Evolutionary conservation across 2,113 vertebrate species (phyloP).

Genomic region (Pollachius pollachius): DNA sequence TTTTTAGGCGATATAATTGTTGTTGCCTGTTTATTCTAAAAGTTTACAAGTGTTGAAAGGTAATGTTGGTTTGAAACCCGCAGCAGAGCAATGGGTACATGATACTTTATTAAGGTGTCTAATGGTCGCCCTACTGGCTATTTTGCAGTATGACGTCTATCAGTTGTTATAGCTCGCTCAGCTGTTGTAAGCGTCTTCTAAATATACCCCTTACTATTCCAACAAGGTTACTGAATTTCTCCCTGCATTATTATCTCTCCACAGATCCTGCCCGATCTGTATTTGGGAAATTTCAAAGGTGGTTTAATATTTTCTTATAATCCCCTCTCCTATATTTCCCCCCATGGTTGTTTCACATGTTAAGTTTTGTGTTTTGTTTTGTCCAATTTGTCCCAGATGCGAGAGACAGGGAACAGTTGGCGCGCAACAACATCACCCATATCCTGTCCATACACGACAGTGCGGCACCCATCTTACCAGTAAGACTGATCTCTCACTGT

Average conservation of each 20-base stretch:
- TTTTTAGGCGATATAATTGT: too few species aligned
- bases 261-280: slow-evolving; percentile 90
- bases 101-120: neutral
- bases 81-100: neutral
- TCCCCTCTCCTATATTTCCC: neutral
- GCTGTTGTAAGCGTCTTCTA: slow-evolving; percentile 11
- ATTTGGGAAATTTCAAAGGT: slow-evolving; percentile 97
- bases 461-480: slow-evolving; percentile 87
- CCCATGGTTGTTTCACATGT: neutral
- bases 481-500: slow-evolving; percentile 60
- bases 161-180: slow-evolving; percentile 8
- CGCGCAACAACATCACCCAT: slow-evolving; percentile 90
- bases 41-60: too few species aligned
- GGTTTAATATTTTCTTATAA: slow-evolving; percentile 23
- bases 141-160: neutral
- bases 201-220: slow-evolving; percentile 1
- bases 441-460: slow-evolving; percentile 90
- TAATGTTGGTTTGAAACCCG: too few species aligned
- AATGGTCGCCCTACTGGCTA: neutral
- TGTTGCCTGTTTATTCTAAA: too few species aligned
- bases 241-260: neutral
- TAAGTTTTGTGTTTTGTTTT: neutral
- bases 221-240: slow-evolving; percentile 11
- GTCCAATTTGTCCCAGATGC: slow-evolving; percentile 74
- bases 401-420: slow-evolving; percentile 85